Percentiles rank a stretch among this genome's conserved stretches.
phyloP scores from a whole-genome alignment of 2,797 vertebrate genomes.

The Sebastes melanostomus region DNA sequence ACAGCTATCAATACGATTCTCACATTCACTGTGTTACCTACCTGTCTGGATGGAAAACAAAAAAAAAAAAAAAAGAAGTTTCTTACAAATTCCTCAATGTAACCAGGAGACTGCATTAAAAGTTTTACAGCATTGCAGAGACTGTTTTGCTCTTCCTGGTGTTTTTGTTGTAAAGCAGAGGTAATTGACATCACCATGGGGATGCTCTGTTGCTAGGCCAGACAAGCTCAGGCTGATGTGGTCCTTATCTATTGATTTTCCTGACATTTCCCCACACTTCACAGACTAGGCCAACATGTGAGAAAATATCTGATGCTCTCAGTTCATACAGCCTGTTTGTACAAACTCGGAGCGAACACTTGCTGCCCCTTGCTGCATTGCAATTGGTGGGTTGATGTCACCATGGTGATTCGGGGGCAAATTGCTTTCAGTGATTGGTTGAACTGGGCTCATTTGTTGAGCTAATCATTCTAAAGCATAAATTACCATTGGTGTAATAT shows the following conservation, averaged over 20 bases:
- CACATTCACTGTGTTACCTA: conserved; percentile 61
- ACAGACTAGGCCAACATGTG: conserved; percentile 83
- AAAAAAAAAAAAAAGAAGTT: conserved; percentile 42
- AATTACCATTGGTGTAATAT: neutral
- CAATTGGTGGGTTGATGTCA: conserved; percentile 70
- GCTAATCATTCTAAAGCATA: neutral
- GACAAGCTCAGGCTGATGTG: conserved; percentile 82
- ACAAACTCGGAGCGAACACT: conserved; percentile 72
- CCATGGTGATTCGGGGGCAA: conserved; percentile 59
- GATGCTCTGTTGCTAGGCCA: conserved; percentile 83
- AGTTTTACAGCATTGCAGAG: conserved; percentile 79
- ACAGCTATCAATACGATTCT: conserved; percentile 65
- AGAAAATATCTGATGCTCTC: conserved; percentile 83
- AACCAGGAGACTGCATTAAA: conserved; percentile 76
- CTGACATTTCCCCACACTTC: conserved; percentile 84
- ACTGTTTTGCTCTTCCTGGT: conserved; percentile 73
- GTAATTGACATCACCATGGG: conserved; percentile 84
- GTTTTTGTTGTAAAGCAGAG: conserved; percentile 80
- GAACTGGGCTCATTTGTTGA: neutral
- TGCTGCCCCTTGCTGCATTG: conserved; percentile 69
- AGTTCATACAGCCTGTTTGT: conserved; percentile 82
- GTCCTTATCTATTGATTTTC: conserved; percentile 85
- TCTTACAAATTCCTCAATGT: conserved; percentile 71
- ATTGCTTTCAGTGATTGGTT: conserved; percentile 23
- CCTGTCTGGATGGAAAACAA: conserved; percentile 43